Evolutionary conservation across 2,113 vertebrate genomes (phyloP), one percentile per base, ranked within the genome.

Genomic region (Cavia aperea): DNA sequence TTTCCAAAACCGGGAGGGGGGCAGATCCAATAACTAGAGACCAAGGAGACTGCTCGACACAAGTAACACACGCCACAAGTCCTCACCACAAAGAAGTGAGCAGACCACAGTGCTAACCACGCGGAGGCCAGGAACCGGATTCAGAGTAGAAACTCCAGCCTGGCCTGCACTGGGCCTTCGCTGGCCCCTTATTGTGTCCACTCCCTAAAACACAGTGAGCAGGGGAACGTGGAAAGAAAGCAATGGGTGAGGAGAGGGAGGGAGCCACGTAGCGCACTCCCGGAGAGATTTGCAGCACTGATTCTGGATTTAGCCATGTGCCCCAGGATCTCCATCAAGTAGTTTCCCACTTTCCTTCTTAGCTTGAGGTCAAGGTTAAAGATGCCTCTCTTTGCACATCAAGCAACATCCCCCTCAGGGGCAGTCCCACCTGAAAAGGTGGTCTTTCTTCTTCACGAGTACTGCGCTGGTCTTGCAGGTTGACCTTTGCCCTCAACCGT

Each of bases 341-440:
- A 18, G 24, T 39, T 15, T 58, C 54, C 43, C n/a, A 7, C 56
- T 58, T 3, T 16, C 24, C 56, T 58, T 58, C 56, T 58, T 18
- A 75, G 84, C 19, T 36, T 2, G 16, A n/a, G 29, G 19, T 39
- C 21, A 56, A 87, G 31, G 19, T 49, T 23, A 56, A 87, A 87
- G 31, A 23, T 16, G 14, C 31, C 14, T 3, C 39, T 39, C 26
- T 39, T 19, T 31, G 82, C 39, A 46, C 39, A 19, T 7, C 7
- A 0, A 62, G 10, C 62, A 4, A 3, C 1, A 6, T 18, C 31
- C 1, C 1, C 54, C 62, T 60, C 43, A 58, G 21, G 46, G 31
- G 31, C 5, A 66, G 29, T n/a, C 56, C 81, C 33, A 9, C 2
- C 9, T 43, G 4, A 49, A 56, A 24, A 72, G 24, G 18, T 36